Evolutionary conservation across 2,888 invertebrate species (phyloP).

Genomic region (Synanthedon formicaeformis): DNA sequence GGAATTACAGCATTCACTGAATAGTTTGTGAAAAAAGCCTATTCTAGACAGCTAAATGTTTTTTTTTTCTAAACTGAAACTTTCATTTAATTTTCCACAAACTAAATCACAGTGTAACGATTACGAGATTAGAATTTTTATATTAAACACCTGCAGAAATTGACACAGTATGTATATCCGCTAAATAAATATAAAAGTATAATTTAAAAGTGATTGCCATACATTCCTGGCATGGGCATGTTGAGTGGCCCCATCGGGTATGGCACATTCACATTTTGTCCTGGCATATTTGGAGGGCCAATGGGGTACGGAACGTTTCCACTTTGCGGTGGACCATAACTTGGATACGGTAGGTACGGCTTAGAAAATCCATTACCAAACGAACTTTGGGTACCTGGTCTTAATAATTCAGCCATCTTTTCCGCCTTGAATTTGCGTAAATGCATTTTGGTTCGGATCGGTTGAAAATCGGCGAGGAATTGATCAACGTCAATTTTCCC

Average conservation of each 20-base stretch:
- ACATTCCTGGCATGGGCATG: constrained; percentile 82
- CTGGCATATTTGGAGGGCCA: constrained; percentile 71
- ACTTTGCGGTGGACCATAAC: constrained; percentile 53
- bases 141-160: background rate
- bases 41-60: too few relatives aligned
- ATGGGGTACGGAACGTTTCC: constrained; percentile 70
- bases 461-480: constrained; percentile 87
- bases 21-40: too few relatives aligned
- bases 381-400: constrained; percentile 38
- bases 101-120: background rate
- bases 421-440: constrained; percentile 91
- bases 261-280: constrained; percentile 55
- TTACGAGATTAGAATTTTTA: background rate
- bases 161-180: background rate
- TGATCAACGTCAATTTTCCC: constrained; percentile 80
- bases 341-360: constrained; percentile 57
- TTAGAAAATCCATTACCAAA: constrained; percentile 50
- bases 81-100: too few relatives aligned
- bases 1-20: too few relatives aligned
- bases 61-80: too few relatives aligned
- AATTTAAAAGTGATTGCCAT: constrained; percentile 52
- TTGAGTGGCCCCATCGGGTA: constrained; percentile 79
- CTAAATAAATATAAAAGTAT: background rate
- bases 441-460: constrained; percentile 71
- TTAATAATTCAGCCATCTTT: constrained; percentile 85